These are phyloP conservation scores for Ctenicera cuprea DNA, from an alignment of 2,888 invertebrate genomes.

Conservation along the genomic window DNA sequence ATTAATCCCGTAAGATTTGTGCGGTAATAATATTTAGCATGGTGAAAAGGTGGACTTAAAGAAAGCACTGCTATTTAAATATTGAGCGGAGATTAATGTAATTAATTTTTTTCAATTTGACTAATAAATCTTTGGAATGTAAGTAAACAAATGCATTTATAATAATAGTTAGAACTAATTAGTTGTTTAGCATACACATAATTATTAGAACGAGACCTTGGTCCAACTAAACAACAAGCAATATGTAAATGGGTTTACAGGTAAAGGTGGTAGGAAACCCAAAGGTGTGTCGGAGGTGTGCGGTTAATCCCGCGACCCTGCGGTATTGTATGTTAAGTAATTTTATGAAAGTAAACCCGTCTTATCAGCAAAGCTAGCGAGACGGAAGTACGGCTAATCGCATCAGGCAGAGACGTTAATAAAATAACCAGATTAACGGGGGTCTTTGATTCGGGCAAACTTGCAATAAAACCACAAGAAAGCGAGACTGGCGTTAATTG, in stretches of 20 bases:
- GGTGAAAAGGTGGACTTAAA: too few species aligned
- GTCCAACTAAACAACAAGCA: background rate
- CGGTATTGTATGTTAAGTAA: slow-evolving; percentile 3
- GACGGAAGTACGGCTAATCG: slow-evolving; percentile 15
- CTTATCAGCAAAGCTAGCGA: slow-evolving; percentile 6
- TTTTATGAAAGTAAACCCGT: slow-evolving; percentile 27
- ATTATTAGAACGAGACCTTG: slow-evolving; percentile 22
- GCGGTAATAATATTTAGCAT: too few species aligned
- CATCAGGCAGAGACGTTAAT: slow-evolving; percentile 11
- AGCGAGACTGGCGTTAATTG: background rate
- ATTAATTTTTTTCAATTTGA: too few species aligned
- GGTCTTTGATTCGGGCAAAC: background rate
- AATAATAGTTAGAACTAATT: background rate
- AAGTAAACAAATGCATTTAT: slow-evolving; percentile 13
- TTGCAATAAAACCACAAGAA: slow-evolving; percentile 1
- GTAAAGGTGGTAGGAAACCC: slow-evolving; percentile 29
- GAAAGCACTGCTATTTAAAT: too few species aligned
- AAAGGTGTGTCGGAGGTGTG: slow-evolving; percentile 33
- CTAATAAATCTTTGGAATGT: slow-evolving; percentile 9
- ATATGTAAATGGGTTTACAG: slow-evolving; percentile 1
- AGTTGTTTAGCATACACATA: slow-evolving; percentile 6
- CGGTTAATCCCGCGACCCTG: slow-evolving; percentile 14
- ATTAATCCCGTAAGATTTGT: too few species aligned
- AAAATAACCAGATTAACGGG: slow-evolving; percentile 22
- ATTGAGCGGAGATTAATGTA: too few species aligned